These are phyloP conservation scores for Florisuga fusca DNA, from an alignment of 2,797 vertebrate species.

Conservation along the genomic window DNA sequence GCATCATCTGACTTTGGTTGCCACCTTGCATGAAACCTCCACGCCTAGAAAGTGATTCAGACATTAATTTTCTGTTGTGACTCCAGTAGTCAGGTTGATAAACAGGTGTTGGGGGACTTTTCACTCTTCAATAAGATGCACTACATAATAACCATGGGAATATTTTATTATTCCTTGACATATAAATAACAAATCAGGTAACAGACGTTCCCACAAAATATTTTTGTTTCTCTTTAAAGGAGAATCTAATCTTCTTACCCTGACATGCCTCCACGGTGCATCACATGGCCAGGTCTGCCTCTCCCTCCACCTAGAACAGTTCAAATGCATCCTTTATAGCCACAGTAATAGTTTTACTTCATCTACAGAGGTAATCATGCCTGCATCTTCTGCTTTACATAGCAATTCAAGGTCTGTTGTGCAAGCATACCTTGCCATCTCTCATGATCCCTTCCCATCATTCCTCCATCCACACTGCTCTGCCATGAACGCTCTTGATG, in stretches of 20 bases:
- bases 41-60: slow-evolving; percentile 74
- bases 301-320: slow-evolving; percentile 82
- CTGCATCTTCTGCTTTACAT: not conserved
- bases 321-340: not conserved
- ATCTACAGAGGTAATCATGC: not conserved
- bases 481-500: slow-evolving; percentile 80
- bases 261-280: slow-evolving; percentile 90
- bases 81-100: not conserved
- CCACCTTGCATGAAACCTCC: slow-evolving; percentile 89
- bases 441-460: slow-evolving; percentile 73
- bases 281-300: slow-evolving; percentile 87
- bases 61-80: not conserved
- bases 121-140: not conserved
- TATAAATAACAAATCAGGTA: not conserved
- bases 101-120: not conserved
- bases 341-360: not conserved
- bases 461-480: slow-evolving; percentile 58
- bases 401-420: not conserved
- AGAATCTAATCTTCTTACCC: slow-evolving; percentile 79
- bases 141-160: not conserved
- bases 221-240: not conserved
- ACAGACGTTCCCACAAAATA: not conserved
- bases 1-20: slow-evolving; percentile 90
- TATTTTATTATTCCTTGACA: not conserved
- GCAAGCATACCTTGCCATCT: slow-evolving; percentile 78